phyloP scores from a whole-genome alignment of 92 coral and sea anemone genomes.

The Phenganax subtilis region DNA sequence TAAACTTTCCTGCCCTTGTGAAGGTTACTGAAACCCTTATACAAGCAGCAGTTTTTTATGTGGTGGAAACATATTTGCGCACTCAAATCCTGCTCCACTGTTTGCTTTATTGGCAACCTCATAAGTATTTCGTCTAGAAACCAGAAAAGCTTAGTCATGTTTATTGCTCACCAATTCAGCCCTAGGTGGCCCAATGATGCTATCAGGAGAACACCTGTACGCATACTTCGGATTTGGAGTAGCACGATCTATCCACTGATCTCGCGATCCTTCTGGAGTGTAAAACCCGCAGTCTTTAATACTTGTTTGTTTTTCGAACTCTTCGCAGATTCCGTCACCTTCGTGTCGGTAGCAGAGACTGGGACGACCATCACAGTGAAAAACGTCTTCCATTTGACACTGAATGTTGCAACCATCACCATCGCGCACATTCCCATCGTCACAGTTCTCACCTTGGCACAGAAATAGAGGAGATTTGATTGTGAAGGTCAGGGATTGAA shows the following conservation, averaged over 20 bases:
- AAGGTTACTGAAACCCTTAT: no score
- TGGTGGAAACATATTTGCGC: no score
- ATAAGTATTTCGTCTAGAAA: background rate
- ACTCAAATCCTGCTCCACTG: background rate
- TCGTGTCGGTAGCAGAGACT: slow-evolving; percentile 93
- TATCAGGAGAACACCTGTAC: slow-evolving; percentile 52
- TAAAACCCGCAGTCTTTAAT: slow-evolving; percentile 94
- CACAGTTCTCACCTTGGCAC: slow-evolving; percentile 76
- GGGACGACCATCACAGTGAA: slow-evolving; percentile 97
- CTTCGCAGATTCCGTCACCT: slow-evolving; percentile 92
- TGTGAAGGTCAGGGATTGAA: no score
- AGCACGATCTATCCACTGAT: slow-evolving; percentile 81
- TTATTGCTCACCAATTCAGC: slow-evolving; percentile 61
- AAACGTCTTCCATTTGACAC: slow-evolving; percentile 94
- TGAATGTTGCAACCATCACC: slow-evolving; percentile 95
- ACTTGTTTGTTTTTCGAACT: slow-evolving; percentile 74
- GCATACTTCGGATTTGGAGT: slow-evolving; percentile 53
- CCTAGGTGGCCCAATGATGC: slow-evolving; percentile 67
- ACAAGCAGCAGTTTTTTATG: no score
- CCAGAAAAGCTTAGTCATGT: background rate
- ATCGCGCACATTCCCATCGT: slow-evolving; percentile 91
- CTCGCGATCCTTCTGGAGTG: slow-evolving; percentile 89
- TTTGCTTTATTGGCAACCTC: background rate
- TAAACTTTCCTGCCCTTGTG: no score
- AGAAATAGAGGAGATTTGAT: background rate